A percentile compares a stretch with the other conserved stretches of the same genome.
Conservation (phyloP, 1,140 invertebrate species). For the Daktulosphaira vitifoliae region DNA sequence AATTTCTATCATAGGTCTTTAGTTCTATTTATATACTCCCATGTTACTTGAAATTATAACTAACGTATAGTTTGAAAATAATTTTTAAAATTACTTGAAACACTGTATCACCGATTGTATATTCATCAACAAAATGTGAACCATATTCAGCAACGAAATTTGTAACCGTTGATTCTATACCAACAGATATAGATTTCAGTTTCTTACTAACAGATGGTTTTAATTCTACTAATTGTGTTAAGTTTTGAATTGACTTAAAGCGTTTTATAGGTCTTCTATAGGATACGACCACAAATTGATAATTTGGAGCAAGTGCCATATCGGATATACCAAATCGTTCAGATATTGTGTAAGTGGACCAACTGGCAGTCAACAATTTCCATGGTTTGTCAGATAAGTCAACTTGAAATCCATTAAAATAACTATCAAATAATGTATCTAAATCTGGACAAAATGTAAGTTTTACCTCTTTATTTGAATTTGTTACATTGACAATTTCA, state of each 20-base stretch:
- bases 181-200: conserved; percentile 8
- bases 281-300: conserved; percentile 12
- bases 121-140: conserved; percentile 25
- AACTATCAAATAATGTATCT: conserved; percentile 6
- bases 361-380: conserved; percentile 19
- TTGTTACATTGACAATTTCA: conserved; percentile 13
- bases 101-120: conserved; percentile 12
- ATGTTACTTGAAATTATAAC: too few relatives aligned
- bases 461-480: background rate
- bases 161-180: conserved; percentile 15
- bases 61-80: too few relatives aligned
- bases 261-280: conserved; percentile 11
- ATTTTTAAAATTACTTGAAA: conserved; percentile 6
- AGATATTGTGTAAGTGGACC: background rate
- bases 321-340: conserved; percentile 26
- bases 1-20: too few relatives aligned
- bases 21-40: too few relatives aligned
- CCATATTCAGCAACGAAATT: conserved; percentile 14
- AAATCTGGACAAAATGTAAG: conserved; percentile 24
- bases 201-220: background rate
- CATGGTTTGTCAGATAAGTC: conserved; percentile 15
- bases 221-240: conserved; percentile 7
- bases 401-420: conserved; percentile 13
- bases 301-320: background rate
- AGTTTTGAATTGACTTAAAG: conserved; percentile 1